Percentiles rank a stretch among this genome's conserved stretches.
Conservation (phyloP, 2,888 invertebrate species). For the Quadroppia sp. region DNA sequence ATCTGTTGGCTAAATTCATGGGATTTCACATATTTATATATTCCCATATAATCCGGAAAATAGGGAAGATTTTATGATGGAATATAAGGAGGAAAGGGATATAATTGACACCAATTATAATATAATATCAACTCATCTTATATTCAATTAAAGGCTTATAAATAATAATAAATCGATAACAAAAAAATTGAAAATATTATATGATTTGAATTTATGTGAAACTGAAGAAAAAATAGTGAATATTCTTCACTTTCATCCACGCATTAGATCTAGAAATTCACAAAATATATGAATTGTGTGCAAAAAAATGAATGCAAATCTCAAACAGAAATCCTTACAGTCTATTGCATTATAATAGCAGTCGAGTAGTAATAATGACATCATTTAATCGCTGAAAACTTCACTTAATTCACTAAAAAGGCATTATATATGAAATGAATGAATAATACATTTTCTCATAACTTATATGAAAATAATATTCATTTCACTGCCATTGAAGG, state of each 20-base stretch:
- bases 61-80: too few species aligned
- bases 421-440: background rate
- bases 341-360: background rate
- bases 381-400: background rate
- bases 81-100: too few species aligned
- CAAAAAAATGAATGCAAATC: slow-evolving; percentile 1
- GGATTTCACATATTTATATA: too few species aligned
- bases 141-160: background rate
- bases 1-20: too few species aligned
- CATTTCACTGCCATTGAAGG: background rate
- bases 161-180: background rate
- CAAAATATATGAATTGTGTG: background rate
- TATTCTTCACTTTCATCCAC: too few species aligned
- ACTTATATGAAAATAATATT: too few species aligned
- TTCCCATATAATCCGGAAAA: too few species aligned
- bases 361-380: background rate
- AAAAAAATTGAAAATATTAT: too few species aligned
- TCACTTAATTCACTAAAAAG: slow-evolving; percentile 5
- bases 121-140: background rate
- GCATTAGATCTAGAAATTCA: background rate
- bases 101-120: background rate
- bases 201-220: background rate
- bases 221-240: background rate
- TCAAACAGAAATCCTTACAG: background rate
- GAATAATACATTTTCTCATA: background rate